Conservation (phyloP, 2,113 vertebrate genomes). For the Myrmecophaga tridactyla region DNA sequence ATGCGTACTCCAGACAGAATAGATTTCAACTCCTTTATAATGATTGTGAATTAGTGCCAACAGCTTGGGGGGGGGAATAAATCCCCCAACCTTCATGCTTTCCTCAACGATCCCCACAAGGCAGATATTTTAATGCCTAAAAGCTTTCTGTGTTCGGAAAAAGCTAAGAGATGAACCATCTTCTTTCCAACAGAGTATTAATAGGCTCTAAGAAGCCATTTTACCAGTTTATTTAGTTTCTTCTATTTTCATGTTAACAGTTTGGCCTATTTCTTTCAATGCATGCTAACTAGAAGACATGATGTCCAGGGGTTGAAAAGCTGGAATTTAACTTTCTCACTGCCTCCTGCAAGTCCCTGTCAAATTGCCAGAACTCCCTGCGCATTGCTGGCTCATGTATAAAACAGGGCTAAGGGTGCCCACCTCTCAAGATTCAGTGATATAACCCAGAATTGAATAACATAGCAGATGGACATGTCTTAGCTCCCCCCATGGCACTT, state of each 20-base stretch:
- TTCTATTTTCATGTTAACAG: constrained; percentile 13
- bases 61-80: background rate
- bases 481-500: background rate
- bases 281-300: background rate
- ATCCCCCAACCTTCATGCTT: background rate
- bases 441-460: background rate
- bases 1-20: constrained; percentile 45
- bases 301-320: background rate
- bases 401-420: background rate
- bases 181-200: background rate
- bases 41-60: background rate
- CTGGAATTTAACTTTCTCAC: background rate
- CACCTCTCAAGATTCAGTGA: background rate
- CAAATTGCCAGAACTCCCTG: background rate
- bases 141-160: background rate
- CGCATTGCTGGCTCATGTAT: background rate
- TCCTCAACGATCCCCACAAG: background rate
- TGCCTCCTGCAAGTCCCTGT: background rate
- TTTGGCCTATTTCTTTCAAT: constrained; percentile 46
- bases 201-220: constrained; percentile 17
- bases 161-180: background rate
- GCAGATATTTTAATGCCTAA: background rate
- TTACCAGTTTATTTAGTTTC: background rate
- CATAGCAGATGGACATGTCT: background rate
- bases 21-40: constrained; percentile 41